Evolutionary conservation across 2,888 invertebrate species (phyloP), one percentile per base, ranked within the genome.

Genomic region (Invenusta paracnida): DNA sequence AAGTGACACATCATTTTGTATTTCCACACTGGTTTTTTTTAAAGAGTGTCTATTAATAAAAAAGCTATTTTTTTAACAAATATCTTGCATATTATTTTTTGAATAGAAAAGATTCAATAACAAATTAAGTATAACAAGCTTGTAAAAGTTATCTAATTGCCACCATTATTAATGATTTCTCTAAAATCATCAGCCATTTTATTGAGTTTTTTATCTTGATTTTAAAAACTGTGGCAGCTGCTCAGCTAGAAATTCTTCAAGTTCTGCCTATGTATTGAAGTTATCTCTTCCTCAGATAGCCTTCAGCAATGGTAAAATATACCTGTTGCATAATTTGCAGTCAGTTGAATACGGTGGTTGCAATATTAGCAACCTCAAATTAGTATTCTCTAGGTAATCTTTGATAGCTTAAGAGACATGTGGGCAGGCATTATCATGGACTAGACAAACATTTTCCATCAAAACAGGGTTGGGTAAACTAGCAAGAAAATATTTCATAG

Each of bases 401-500:
- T 73, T 73, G 73, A 25, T 5, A 73, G 73, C 73, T 73, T 73
- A 23, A 73, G 17, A 73, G 73, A 73, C 73, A 73, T 73, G 73
- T 73, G 73, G 27, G 17, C 73, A 23, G 73, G 48, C 48, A 48
- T 48, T 48, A 48, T 48, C 48, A 17, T 48, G 48, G 48, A 48
- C 48, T 73, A 73, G 73, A 73, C 73, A 23, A 73, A 73, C 27
- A 23, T 73, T 73, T 73, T 73, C 73, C 73, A 73, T 73, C 25
- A 23, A 73, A 73, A 73, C 73, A 73, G 73, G 73, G 2, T 73
- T 2, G 11, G 73, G 73, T 73, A 73, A 73, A 73, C 17, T 23
- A 73, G 73, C 73, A 73, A 73, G 73, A 73, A 73, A 73, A 5
- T n/a, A 23, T 73, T 23, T 73, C 73, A 73, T 73, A 73, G 11